Base-by-base conservation (phyloP, 2,113 vertebrate genomes). In the Serinus canaria region DNA sequence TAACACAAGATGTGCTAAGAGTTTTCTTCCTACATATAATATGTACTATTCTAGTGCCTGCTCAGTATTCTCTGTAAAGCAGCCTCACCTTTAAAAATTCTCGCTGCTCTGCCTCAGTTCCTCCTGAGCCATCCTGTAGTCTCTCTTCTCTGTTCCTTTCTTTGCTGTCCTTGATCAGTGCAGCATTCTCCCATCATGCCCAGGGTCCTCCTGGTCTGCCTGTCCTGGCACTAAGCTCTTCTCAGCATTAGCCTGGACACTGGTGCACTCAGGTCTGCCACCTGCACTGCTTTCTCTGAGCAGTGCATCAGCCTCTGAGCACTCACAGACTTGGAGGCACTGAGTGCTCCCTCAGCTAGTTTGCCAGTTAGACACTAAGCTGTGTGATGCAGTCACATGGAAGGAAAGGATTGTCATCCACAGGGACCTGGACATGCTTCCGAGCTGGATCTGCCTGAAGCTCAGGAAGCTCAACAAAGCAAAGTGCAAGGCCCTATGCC, bases 261-360 rank as follows among this genome's bases (percentile, higher is more conserved):
- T 2, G 24, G 44, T 18, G 19, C 0, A 0, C 13, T 24, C 6
- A 3, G 14, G 39, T 83, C 31, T 63, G n/a, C 30, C 1, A 1
- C 24, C 30, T 73, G 47, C 4, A 1, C 41, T 14, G 41, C 33
- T 66, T 22, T 43, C 0, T 0, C 37, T 41, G 52, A 58, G 11
- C 12, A 37, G 33, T 47, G 10, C 60, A 64, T 28, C 31, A 78
- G 63, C 16, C 64, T 56, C 14, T 46, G 47, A 66, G 31, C 49
- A 60, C 33, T 62, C 33, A 27, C 5, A 5, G 37, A 13, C 56
- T 16, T 55, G 20, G 53, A 14, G 25, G 50, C 24, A 22, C 5
- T 7, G n/a, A 62, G 35, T 23, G 10, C 25, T 62, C 30, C 8
- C 10, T 62, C 21, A 11, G 25, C 63, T 15, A 7, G n/a, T 67